Evolutionary conservation across 2,113 vertebrate genomes (phyloP), one percentile per base, ranked within the genome.

Genomic region (Myrmecophaga tridactyla): DNA sequence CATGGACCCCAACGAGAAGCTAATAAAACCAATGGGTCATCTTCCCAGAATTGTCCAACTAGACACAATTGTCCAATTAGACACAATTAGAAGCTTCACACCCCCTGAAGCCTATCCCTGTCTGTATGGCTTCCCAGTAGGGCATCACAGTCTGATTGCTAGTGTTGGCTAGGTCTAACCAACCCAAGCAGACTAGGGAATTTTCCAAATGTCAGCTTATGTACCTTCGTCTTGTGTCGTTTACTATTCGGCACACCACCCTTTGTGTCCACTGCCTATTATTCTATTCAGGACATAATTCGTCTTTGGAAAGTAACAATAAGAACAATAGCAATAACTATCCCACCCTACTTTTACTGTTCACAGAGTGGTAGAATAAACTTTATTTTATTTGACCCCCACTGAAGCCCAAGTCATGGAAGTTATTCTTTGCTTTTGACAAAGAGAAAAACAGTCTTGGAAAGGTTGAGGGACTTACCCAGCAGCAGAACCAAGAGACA

Each of bases 371-470:
- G n/a, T 53, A 27, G 8, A 17, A 75, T 88, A 62, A 85, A 80
- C 7, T 80, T 87, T 75, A 80, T 51, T 63, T 93, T 88, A 69
- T 65, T 93, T 95, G 89, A 88, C 53, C 76, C 67, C 83, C 43
- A 43, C 21, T 10, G 5, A 67, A 20, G 10, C 46, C 70, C 34
- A 48, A 80, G 21, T 60, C 27, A 63, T 31, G 67, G 36, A 17
- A 90, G n/a, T 85, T 92, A 46, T 36, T 18, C n/a, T 90, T 92
- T 72, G 58, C 72, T 95, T 95, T 92, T 92, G 83, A 87, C 81
- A 46, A 63, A 80, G 21, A 31, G 65, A 34, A 77, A 51, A 92
- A n/a, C 6, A 39, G 31, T 13, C 65, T 92, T 81, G 81, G 56
- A 84, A 93, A 90, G 8, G 27, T 36, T 76, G 41, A 58, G 41